Evolutionary conservation across 2,797 vertebrate genomes (phyloP).

Genomic region (Argyrosomus regius): DNA sequence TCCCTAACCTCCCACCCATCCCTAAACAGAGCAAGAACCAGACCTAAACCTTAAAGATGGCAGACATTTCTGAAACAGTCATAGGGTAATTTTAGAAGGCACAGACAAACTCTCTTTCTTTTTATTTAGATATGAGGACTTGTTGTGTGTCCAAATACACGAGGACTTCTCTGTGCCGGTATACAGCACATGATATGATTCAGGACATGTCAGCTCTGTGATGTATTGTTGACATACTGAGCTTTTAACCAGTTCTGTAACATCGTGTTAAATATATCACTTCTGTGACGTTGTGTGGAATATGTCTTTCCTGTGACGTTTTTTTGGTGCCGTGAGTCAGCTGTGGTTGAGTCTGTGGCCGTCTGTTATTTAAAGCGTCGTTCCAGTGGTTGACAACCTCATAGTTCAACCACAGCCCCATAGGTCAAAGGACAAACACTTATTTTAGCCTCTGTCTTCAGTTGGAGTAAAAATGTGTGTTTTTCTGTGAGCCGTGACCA

Average conservation of each 20-base stretch:
- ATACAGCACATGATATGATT: background rate
- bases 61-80: background rate
- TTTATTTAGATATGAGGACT: background rate
- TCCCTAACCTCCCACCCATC: background rate
- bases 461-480: background rate
- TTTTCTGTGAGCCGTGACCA: slow-evolving; percentile 12
- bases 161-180: background rate
- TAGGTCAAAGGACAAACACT: slow-evolving; percentile 5
- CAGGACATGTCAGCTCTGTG: background rate
- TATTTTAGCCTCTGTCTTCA: slow-evolving; percentile 35
- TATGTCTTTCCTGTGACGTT: slow-evolving; percentile 35
- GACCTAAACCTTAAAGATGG: background rate
- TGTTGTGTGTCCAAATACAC: background rate
- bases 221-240: background rate
- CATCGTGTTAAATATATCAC: background rate
- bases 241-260: background rate
- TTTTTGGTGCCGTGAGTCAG: slow-evolving; percentile 45
- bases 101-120: background rate
- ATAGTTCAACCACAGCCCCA: slow-evolving; percentile 30
- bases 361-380: slow-evolving; percentile 65
- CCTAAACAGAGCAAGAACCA: background rate
- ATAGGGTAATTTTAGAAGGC: background rate
- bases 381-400: slow-evolving; percentile 51
- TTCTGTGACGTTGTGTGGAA: slow-evolving; percentile 31
- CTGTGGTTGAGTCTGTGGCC: slow-evolving; percentile 57